Evolutionary conservation across 2,113 vertebrate species (phyloP), one percentile per base, ranked within the genome.

Genomic region (Hippocampus mohnikei): DNA sequence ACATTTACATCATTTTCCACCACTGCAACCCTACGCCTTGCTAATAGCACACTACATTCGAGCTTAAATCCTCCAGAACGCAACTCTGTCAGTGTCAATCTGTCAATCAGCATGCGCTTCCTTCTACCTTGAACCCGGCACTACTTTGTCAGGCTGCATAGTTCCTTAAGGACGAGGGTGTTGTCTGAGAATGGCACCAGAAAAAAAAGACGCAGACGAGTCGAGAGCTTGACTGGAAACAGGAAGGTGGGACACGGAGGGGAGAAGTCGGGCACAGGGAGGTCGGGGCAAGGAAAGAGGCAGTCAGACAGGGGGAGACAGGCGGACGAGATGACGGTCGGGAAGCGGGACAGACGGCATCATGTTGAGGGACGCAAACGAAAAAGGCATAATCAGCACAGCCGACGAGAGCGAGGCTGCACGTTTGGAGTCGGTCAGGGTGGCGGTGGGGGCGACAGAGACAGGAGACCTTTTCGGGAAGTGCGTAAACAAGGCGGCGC

Each of bases 141-240:
- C 73, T 27, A 50, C 25, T 48, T 66, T 50, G 18, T 66, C 64
- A 74, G 81, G 80, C 74, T 60, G 62, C 62, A 12, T 52, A 56
- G 75, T 81, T 77, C 72, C 77, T 87, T 87, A 88, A 89, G 86
- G 88, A 82, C 85, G 33, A 73, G 88, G 85, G 85, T 86, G 84
- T 84, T 81, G 84, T 88, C 83, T 82, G 84, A 86, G 83, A 87
- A 87, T 87, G 88, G 88, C 88, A 88, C 88, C 85, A 81, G 86
- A 81, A 60, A 29, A 60, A 29, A 70, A 8, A 69, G 21, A 63
- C 12, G 60, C 9, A 44, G 41, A 46, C 8, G 58, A 55, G 66
- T 53, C 65, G 33, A 61, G 52, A 64, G 44, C 66, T 33, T 52
- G 68, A 70, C 37, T 56, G 64, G 65, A 44, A 65, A 65, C 41